A percentile compares a stretch with the other conserved stretches of the same genome.
Evolutionary conservation across 2,888 invertebrate species (phyloP).

Genomic region (Notodonta dromedarius): DNA sequence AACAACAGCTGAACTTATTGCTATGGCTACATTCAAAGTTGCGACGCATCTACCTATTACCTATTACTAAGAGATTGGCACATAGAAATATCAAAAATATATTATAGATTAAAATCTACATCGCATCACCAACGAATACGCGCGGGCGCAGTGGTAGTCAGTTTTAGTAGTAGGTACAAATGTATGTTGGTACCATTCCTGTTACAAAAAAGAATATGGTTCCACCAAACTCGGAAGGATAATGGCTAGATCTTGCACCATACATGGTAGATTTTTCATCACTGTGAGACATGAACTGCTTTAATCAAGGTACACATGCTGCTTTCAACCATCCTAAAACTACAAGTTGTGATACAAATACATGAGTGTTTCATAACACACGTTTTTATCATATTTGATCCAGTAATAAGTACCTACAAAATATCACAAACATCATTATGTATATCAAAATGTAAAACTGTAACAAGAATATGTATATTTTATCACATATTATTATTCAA

Average conservation of each 20-base stretch:
- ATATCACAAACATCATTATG: neutral
- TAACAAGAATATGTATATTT: conserved; percentile 19
- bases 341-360: neutral
- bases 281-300: no score
- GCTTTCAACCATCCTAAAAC: neutral
- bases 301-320: no score
- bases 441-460: conserved; percentile 5
- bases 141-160: no score
- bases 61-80: conserved; percentile 2
- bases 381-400: neutral
- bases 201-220: no score
- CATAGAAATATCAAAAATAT: conserved; percentile 6
- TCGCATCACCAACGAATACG: no score
- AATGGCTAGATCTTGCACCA: no score
- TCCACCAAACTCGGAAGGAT: no score
- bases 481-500: conserved; percentile 18
- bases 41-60: neutral
- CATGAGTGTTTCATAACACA: neutral
- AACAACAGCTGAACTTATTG: no score
- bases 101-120: neutral
- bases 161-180: no score
- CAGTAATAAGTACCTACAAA: neutral
- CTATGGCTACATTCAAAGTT: neutral
- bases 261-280: no score
- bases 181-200: no score